Conservation (phyloP, 2,113 vertebrate species). For the Cathartes aura region DNA sequence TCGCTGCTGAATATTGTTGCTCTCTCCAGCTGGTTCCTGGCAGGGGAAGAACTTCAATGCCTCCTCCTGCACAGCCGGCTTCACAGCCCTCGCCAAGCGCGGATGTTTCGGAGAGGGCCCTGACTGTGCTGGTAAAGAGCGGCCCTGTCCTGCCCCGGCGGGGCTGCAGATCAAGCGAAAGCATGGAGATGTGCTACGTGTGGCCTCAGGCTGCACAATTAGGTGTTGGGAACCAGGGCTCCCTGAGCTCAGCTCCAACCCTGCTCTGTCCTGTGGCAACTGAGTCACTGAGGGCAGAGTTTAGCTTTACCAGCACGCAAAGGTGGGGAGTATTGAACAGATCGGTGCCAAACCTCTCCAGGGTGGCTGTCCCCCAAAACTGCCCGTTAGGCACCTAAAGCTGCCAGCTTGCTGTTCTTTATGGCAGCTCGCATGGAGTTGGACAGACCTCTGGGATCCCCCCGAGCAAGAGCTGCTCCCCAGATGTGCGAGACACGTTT, state of each 20-base stretch:
- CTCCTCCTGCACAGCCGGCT: neutral
- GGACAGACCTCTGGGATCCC: neutral
- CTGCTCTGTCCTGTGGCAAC: neutral
- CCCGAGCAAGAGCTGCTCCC: neutral
- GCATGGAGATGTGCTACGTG: neutral
- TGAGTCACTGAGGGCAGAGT: neutral
- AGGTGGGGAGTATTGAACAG: neutral
- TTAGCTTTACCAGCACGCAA: neutral
- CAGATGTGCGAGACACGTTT: rapidly evolving
- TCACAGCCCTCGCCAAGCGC: neutral
- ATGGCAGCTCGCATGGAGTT: rapidly evolving
- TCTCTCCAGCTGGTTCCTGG: neutral
- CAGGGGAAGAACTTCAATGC: neutral
- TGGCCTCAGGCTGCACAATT: neutral
- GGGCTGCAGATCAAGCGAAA: neutral
- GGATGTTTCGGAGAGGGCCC: neutral
- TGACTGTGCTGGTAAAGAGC: slow-evolving; percentile 13
- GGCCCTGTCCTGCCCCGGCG: neutral
- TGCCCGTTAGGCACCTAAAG: neutral
- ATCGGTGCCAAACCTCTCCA: neutral
- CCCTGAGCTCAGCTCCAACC: neutral
- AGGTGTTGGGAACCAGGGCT: neutral
- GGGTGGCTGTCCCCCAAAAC: neutral
- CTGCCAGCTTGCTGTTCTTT: neutral
- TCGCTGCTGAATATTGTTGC: neutral